phyloP scores from a whole-genome alignment of 2,113 vertebrate species.

The Emydocephalus ijimae region DNA sequence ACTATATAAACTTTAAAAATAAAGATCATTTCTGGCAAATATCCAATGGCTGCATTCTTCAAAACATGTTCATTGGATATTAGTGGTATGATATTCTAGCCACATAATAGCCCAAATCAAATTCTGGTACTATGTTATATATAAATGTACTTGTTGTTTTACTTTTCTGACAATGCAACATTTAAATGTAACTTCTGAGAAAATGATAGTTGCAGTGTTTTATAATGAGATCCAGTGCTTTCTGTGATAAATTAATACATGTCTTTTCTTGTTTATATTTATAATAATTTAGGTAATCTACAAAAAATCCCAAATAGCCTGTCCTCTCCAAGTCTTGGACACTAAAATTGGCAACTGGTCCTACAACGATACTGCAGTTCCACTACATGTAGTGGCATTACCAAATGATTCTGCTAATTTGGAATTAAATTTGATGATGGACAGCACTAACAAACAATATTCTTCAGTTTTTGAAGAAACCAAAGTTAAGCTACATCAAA shows the following conservation, averaged over 20 bases:
- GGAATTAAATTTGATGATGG: conserved; percentile 76
- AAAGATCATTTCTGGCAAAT: background rate
- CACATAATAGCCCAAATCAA: background rate
- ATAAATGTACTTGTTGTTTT: background rate
- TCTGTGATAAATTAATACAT: background rate
- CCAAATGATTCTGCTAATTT: conserved; percentile 67
- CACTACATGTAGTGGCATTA: conserved; percentile 58
- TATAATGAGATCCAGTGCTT: background rate
- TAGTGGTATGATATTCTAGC: background rate
- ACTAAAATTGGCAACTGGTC: conserved; percentile 75
- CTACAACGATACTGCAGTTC: conserved; percentile 69
- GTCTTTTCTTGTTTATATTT: background rate
- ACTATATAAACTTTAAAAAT: background rate
- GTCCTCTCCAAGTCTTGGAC: conserved; percentile 81
- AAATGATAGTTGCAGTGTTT: background rate
- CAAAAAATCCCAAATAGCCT: conserved; percentile 92
- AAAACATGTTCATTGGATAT: background rate
- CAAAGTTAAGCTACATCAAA: conserved; percentile 51
- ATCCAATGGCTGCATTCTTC: background rate
- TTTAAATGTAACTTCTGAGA: background rate
- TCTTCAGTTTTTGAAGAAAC: conserved; percentile 58
- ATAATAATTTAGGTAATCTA: conserved; percentile 83
- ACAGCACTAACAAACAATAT: conserved; percentile 71
- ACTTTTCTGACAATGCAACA: background rate
- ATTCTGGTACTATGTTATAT: background rate